Conservation (phyloP, 2,797 vertebrate species). For the Enteromius viviparus region DNA sequence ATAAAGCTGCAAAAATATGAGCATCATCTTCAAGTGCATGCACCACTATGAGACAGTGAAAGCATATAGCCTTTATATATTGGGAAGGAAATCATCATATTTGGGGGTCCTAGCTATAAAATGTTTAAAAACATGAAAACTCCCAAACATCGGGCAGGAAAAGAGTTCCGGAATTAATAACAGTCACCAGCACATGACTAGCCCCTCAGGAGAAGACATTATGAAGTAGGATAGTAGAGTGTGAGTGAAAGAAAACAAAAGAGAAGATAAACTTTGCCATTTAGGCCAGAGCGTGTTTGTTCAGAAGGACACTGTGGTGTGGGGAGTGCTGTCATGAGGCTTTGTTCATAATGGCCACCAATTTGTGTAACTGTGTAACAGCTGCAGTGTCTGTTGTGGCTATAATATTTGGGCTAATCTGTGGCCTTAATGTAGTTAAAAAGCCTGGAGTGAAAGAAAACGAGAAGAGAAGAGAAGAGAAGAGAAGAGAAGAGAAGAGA, state of each 20-base stretch:
- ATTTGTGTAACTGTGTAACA: slow-evolving; percentile 19
- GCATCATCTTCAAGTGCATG: too few species aligned
- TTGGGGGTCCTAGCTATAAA: background rate
- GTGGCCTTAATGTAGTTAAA: slow-evolving; percentile 14
- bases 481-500: too few species aligned
- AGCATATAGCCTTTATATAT: background rate
- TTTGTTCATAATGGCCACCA: slow-evolving; percentile 6
- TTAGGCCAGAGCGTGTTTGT: slow-evolving; percentile 33
- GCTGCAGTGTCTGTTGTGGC: slow-evolving; percentile 11
- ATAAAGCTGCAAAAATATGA: too few species aligned
- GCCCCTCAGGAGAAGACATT: slow-evolving; percentile 26
- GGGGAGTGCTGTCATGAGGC: slow-evolving; percentile 19
- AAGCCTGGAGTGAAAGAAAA: background rate
- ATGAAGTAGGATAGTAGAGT: slow-evolving; percentile 42
- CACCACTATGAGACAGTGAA: too few species aligned
- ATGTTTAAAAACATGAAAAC: slow-evolving; percentile 60
- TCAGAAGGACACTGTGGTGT: slow-evolving; percentile 31
- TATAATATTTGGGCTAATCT: slow-evolving; percentile 9
- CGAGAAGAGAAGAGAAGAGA: background rate
- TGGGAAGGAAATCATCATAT: background rate
- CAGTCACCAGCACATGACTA: slow-evolving; percentile 59
- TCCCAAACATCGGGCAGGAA: slow-evolving; percentile 63
- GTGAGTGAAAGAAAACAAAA: slow-evolving; percentile 44
- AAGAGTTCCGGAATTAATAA: slow-evolving; percentile 70
- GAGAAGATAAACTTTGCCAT: slow-evolving; percentile 50